Evolutionary conservation across 2,113 vertebrate genomes (phyloP).

Genomic region (Hypocryptadius cinnamomeus): DNA sequence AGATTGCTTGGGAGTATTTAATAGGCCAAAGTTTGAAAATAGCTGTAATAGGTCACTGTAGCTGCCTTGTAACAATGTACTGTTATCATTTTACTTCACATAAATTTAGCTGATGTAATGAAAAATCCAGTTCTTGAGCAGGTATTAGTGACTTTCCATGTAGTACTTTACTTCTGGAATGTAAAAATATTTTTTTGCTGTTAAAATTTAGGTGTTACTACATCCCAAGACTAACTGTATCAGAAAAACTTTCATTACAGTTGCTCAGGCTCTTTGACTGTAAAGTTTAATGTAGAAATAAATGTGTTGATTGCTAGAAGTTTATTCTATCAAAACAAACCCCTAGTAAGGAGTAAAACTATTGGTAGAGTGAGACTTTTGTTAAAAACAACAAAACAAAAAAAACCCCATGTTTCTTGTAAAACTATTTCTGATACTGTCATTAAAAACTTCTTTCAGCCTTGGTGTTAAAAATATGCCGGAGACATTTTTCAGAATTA

Average conservation of each 20-base stretch:
- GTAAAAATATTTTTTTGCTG: not conserved
- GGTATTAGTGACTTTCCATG: not conserved
- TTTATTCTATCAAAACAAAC: not conserved
- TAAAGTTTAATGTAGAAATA: not conserved
- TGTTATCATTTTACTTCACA: not conserved
- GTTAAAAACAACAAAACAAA: not conserved
- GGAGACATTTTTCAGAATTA: not conserved
- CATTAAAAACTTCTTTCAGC: not conserved
- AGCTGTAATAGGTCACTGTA: not conserved
- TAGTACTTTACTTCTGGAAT: not conserved
- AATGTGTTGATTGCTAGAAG: not conserved
- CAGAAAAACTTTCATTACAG: not conserved
- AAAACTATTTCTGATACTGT: not conserved
- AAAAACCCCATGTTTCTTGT: not conserved
- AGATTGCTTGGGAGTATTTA: not conserved
- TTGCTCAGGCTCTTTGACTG: not conserved
- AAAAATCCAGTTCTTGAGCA: not conserved
- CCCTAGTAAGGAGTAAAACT: not conserved
- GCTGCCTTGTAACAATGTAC: not conserved
- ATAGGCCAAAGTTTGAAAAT: not conserved
- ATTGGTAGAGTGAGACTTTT: not conserved
- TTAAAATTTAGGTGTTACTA: not conserved
- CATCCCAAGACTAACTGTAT: not conserved
- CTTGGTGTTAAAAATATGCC: not conserved
- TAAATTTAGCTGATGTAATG: not conserved